Conservation (phyloP, 1,140 invertebrate genomes). For the Trichoplusia ni region DNA sequence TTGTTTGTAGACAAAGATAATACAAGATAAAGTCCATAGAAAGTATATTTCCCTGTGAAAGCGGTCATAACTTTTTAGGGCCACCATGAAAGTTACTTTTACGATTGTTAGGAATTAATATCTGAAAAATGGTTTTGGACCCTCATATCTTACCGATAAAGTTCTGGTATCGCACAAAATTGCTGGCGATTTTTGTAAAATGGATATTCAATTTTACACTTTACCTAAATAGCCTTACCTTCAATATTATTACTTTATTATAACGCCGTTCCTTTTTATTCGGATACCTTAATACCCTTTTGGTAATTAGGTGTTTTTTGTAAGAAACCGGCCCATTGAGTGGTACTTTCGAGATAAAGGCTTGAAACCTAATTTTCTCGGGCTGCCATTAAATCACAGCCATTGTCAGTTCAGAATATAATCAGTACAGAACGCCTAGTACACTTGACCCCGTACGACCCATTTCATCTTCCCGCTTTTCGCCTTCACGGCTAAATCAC, state of each 20-base stretch:
- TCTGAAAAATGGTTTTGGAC: slow-evolving; percentile 70
- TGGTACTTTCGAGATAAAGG: slow-evolving; percentile 14
- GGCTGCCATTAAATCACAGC: not conserved
- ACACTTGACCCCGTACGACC: not conserved
- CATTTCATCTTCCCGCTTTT: not conserved
- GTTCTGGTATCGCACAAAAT: slow-evolving; percentile 35
- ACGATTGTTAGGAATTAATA: slow-evolving; percentile 78
- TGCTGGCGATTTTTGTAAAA: slow-evolving; percentile 30
- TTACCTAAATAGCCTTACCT: not conserved
- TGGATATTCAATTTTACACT: slow-evolving; percentile 19
- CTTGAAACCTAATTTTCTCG: slow-evolving; percentile 1
- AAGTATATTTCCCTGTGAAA: slow-evolving; percentile 66
- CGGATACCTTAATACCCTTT: slow-evolving; percentile 2
- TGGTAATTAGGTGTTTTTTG: slow-evolving; percentile 19
- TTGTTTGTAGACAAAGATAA: slow-evolving; percentile 55
- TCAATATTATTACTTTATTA: slow-evolving; percentile 18
- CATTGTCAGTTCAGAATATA: not conserved
- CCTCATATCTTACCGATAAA: slow-evolving; percentile 62
- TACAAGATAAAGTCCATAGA: slow-evolving; percentile 62
- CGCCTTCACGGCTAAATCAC: not conserved
- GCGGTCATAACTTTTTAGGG: slow-evolving; percentile 70
- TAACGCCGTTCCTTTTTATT: not conserved
- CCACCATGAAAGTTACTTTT: slow-evolving; percentile 74
- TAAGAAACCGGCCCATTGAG: not conserved
- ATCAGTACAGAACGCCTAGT: not conserved